A percentile compares a stretch with the other conserved stretches of the same genome.
Evolutionary conservation across 2,113 vertebrate genomes (phyloP).

Genomic region (Indri indri): DNA sequence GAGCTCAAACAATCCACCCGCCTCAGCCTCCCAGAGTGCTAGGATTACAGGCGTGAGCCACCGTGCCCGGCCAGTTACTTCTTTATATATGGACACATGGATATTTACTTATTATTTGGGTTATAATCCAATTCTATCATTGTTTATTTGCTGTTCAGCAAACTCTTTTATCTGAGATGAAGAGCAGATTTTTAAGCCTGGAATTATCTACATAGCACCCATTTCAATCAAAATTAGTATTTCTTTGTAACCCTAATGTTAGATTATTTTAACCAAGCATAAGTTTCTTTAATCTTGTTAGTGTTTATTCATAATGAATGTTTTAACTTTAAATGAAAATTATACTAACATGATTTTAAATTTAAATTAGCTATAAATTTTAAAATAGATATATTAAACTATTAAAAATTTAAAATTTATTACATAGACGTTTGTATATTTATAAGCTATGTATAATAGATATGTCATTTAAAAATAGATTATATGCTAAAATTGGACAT

Average conservation of each 20-base stretch:
- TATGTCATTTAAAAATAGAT: conserved; percentile 25
- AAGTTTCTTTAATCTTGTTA: conserved; percentile 10
- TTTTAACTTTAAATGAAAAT: conserved; percentile 60
- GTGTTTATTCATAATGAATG: background rate
- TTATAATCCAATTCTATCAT: background rate
- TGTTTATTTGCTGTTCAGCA: conserved; percentile 17
- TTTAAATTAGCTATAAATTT: conserved; percentile 33
- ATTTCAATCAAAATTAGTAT: conserved; percentile 55
- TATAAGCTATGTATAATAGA: conserved; percentile 38
- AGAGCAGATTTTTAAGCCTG: background rate
- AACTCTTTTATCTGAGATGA: conserved; percentile 12
- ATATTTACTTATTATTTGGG: conserved; percentile 2
- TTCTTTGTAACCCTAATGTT: conserved; percentile 32
- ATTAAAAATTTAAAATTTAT: background rate
- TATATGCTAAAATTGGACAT: conserved; percentile 45
- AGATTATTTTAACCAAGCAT: conserved; percentile 32
- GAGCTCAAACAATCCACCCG: too few species aligned
- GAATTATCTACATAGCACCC: conserved; percentile 34
- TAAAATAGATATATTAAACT: background rate
- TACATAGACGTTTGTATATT: conserved; percentile 40
- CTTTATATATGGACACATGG: background rate
- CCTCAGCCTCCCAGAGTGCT: too few species aligned
- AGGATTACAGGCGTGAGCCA: too few species aligned
- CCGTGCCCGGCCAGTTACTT: too few species aligned
- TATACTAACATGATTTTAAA: conserved; percentile 9